A percentile compares a stretch with the other conserved stretches of the same genome.
Conservation (phyloP, 2,888 invertebrate species). For the Athrips mouffetella region DNA sequence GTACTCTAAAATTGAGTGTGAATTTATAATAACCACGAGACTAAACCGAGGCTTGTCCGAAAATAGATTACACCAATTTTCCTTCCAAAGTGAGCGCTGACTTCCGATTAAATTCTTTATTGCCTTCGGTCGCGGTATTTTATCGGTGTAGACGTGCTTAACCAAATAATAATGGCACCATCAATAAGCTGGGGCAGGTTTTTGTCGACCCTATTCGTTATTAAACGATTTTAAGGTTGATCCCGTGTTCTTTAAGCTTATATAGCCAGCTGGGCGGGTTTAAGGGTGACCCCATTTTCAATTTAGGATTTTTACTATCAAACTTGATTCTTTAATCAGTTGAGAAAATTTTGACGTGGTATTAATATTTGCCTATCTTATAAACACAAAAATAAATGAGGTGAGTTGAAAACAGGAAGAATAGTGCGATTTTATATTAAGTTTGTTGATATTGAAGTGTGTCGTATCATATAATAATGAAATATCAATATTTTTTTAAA, state of each 20-base stretch:
- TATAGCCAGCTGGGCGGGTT: background rate
- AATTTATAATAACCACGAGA: background rate
- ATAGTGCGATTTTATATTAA: no score
- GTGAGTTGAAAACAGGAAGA: no score
- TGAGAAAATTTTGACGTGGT: no score
- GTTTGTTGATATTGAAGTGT: no score
- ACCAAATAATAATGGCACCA: conserved; percentile 47
- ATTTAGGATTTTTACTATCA: no score
- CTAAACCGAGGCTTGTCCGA: background rate
- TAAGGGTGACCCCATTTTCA: no score
- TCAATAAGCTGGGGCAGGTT: conserved; percentile 35
- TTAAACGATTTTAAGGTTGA: conserved; percentile 41
- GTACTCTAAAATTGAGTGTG: background rate
- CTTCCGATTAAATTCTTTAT: conserved; percentile 37
- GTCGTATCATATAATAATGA: no score
- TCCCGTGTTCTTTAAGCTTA: conserved; percentile 14
- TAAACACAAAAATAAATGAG: no score
- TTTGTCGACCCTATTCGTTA: conserved; percentile 35
- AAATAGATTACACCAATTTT: conserved; percentile 20
- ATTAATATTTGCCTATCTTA: no score
- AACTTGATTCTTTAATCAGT: no score
- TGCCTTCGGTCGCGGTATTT: conserved; percentile 33
- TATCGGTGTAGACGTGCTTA: conserved; percentile 32
- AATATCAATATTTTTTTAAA: no score
- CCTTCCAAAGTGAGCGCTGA: conserved; percentile 20